Evolutionary conservation across 2,113 vertebrate genomes (phyloP).

Genomic region (Chionis minor): DNA sequence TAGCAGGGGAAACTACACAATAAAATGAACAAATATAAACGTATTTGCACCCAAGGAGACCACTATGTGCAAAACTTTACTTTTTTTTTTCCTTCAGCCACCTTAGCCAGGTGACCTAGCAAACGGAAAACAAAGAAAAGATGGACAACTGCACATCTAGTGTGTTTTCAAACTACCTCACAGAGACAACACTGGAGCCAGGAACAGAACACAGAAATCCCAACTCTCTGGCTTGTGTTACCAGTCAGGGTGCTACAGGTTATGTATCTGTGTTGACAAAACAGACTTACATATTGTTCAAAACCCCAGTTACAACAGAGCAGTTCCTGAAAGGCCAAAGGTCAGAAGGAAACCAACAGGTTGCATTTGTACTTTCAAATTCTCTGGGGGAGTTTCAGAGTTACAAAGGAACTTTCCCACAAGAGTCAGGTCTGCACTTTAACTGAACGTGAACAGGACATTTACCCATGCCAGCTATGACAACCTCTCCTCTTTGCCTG

Average conservation of each 20-base stretch:
- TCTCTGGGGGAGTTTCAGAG: neutral
- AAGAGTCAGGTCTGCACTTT: neutral
- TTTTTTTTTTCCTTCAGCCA: neutral
- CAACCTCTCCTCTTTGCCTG: neutral
- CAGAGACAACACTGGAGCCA: neutral
- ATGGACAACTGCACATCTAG: neutral
- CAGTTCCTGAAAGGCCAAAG: conserved; percentile 42
- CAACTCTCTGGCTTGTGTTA: neutral
- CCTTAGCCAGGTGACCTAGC: neutral
- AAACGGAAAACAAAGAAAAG: neutral
- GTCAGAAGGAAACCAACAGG: conserved; percentile 20
- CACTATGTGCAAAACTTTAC: neutral
- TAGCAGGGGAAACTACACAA: neutral
- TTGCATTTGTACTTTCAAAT: conserved; percentile 30
- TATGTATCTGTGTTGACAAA: conserved; percentile 40
- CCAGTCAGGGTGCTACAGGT: neutral
- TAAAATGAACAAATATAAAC: neutral
- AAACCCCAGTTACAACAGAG: neutral
- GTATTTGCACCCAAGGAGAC: neutral
- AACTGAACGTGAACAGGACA: neutral
- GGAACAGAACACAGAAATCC: neutral
- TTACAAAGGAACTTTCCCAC: conserved; percentile 30
- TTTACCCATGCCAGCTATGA: neutral
- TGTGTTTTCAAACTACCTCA: neutral
- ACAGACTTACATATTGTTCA: conserved; percentile 21